These are phyloP conservation scores for Talpa occidentalis DNA, from an alignment of 2,113 vertebrate genomes.

Conservation along the genomic window DNA sequence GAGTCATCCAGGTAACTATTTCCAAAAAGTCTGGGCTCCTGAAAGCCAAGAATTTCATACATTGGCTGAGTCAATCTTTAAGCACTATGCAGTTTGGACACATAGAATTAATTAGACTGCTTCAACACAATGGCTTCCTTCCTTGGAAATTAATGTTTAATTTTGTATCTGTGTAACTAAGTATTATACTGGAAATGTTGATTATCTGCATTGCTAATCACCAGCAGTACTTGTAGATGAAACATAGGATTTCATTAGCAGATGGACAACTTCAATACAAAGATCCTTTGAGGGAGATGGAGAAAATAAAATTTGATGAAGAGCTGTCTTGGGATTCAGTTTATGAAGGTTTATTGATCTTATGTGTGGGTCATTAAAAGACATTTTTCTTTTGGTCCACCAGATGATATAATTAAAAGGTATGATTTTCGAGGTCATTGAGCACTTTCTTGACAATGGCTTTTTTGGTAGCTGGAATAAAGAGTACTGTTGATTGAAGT, in stretches of 20 bases:
- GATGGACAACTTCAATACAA: conserved; percentile 76
- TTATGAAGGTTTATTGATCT: conserved; percentile 84
- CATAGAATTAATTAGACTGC: background rate
- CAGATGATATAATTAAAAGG: conserved; percentile 79
- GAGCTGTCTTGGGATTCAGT: conserved; percentile 77
- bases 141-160: background rate
- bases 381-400: conserved; percentile 83
- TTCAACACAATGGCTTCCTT: background rate
- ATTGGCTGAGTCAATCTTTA: background rate
- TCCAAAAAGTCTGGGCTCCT: background rate
- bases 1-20: background rate
- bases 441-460: conserved; percentile 74
- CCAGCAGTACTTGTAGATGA: conserved; percentile 62
- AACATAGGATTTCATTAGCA: conserved; percentile 75
- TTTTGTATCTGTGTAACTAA: conserved; percentile 59
- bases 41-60: background rate
- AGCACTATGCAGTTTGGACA: background rate
- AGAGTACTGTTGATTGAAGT: conserved; percentile 9
- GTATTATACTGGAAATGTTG: conserved; percentile 70
- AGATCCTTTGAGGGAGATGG: conserved; percentile 67
- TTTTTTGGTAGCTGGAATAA: conserved; percentile 73
- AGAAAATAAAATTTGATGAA: conserved; percentile 59
- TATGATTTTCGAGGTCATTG: conserved; percentile 74
- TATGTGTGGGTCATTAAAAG: conserved; percentile 81
- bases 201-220: conserved; percentile 77